Evolutionary conservation across 2,797 vertebrate species (phyloP), one percentile per base, ranked within the genome.

Genomic region (Spondyliosoma cantharus): DNA sequence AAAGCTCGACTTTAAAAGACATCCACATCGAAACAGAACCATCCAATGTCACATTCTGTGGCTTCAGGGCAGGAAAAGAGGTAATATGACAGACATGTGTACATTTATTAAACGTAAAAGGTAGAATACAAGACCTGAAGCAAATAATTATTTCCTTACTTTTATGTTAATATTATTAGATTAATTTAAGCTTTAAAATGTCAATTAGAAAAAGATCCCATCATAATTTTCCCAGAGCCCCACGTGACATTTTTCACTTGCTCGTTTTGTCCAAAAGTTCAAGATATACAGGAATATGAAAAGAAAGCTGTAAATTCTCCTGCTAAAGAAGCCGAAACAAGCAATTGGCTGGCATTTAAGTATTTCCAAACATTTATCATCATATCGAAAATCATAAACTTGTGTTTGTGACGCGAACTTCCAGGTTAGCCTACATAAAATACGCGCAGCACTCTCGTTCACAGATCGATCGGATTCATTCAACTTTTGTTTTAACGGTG

Each of bases 41-140:
- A 2, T 65, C 19, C 25, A 64, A 43, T 42, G 56, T 67, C 61
- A 59, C 5, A 42, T 42, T 76, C 66, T 17, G 54, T 19, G 43
- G 20, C 13, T 20, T 27, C 19, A 15, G 45, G 43, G 70, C 12
- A 32, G 29, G 29, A 32, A 32, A 32, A 7, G 29, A 32, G 29
- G 29, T 32, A 32, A 6, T 32, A 32, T 32, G 29, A 32, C 29
- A 7, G 29, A 32, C 29, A 32, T 32, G 7, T 29, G n/a, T 8
- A 37, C 32, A 8, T 37, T 37, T 37, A 37, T 37, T 37, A 37
- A 37, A 37, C 1, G 1, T 32, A 37, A 37, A n/a, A 37, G 32
- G 7, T 37, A 37, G 32, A 37, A 37, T 37, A 37, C 29, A 32
- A 20, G 11, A 7, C 43, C 45, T 5, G n/a, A n/a, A 56, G 42